phyloP scores from a whole-genome alignment of 1,140 invertebrate genomes.

The Pseudomyrmex sp. region DNA sequence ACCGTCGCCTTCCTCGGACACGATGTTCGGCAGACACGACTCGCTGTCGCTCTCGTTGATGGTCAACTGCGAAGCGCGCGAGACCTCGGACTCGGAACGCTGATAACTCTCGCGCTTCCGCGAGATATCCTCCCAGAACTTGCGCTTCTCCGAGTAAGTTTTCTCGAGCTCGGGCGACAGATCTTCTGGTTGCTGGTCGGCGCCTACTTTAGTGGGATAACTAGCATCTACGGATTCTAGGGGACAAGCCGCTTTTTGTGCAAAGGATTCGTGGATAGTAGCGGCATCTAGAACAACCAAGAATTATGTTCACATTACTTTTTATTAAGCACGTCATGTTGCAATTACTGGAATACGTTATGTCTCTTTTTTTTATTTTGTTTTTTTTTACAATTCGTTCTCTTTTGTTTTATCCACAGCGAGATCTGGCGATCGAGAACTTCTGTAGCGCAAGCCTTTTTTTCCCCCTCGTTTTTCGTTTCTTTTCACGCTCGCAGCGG shows the following conservation, averaged over 20 bases:
- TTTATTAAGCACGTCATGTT: slow-evolving; percentile 76
- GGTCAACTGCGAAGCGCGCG: slow-evolving; percentile 80
- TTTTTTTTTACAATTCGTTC: too few relatives aligned
- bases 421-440: slow-evolving; percentile 63
- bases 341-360: slow-evolving; percentile 60
- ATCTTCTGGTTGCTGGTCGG: slow-evolving; percentile 74
- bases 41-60: slow-evolving; percentile 83
- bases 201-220: slow-evolving; percentile 81
- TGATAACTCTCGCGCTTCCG: slow-evolving; percentile 82
- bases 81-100: slow-evolving; percentile 83
- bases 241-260: slow-evolving; percentile 83
- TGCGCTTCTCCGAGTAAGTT: slow-evolving; percentile 83
- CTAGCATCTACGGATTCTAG: slow-evolving; percentile 85
- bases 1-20: slow-evolving; percentile 75
- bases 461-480: slow-evolving; percentile 12
- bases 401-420: slow-evolving; percentile 42
- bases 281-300: slow-evolving; percentile 85
- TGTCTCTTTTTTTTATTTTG: slow-evolving; percentile 59
- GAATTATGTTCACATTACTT: slow-evolving; percentile 81
- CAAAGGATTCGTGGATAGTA: slow-evolving; percentile 81
- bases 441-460: slow-evolving; percentile 32
- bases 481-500: slow-evolving; percentile 11
- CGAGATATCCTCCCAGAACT: slow-evolving; percentile 84
- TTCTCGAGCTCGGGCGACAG: slow-evolving; percentile 80
- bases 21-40: slow-evolving; percentile 77